Percentiles rank a stretch among this genome's conserved stretches.
phyloP scores from a whole-genome alignment of 2,797 vertebrate species.

The Tiaroga cobitis region DNA sequence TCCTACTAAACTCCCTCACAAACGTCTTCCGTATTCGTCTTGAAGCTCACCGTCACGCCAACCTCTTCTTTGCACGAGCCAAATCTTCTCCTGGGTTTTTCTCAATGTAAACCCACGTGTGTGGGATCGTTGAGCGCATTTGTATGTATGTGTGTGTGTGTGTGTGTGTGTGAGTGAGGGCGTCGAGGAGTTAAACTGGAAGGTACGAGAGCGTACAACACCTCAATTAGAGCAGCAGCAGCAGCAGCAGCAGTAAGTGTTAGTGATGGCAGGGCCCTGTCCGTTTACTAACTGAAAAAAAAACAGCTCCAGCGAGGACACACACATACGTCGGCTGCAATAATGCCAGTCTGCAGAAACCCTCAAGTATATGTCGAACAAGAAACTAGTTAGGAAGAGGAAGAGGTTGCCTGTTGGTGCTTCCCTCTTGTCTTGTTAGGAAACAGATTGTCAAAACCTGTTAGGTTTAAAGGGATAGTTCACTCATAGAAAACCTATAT shows the following conservation, averaged over 20 bases:
- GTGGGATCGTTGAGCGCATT: background rate
- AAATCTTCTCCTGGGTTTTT: slow-evolving; percentile 32
- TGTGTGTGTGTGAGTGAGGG: slow-evolving; percentile 7
- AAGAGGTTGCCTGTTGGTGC: background rate
- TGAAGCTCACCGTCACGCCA: slow-evolving; percentile 16
- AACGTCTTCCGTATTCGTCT: slow-evolving; percentile 24
- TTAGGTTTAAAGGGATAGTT: background rate
- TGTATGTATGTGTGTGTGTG: background rate
- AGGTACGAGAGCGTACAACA: slow-evolving; percentile 33
- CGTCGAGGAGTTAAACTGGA: slow-evolving; percentile 20
- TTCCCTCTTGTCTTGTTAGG: background rate
- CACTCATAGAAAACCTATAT: background rate
- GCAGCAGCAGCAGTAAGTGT: slow-evolving; percentile 36
- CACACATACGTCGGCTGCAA: background rate
- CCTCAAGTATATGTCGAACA: background rate
- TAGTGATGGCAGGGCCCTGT: slow-evolving; percentile 25
- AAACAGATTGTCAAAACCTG: background rate
- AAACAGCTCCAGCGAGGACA: background rate
- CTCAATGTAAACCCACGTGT: slow-evolving; percentile 29
- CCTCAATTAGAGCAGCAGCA: slow-evolving; percentile 47
- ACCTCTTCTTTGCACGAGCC: slow-evolving; percentile 37
- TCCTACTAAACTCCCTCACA: slow-evolving; percentile 39
- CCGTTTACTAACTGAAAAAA: slow-evolving; percentile 23
- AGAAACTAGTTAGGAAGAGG: background rate
- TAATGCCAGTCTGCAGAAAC: background rate